These are phyloP conservation scores for Urocolius indicus DNA, from an alignment of 2,113 vertebrate species.

Conservation along the genomic window DNA sequence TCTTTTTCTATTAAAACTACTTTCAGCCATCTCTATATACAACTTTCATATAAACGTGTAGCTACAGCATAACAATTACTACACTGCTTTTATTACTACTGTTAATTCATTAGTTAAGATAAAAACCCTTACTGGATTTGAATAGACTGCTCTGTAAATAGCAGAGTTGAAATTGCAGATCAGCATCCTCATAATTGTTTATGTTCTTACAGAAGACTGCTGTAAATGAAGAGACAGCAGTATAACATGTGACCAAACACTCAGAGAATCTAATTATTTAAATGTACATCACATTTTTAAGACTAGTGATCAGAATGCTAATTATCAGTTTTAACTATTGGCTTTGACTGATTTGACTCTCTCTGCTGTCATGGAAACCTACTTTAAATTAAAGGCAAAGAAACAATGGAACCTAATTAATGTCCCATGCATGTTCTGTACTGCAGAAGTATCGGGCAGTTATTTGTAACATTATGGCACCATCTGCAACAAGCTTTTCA, in stretches of 20 bases:
- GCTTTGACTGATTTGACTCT: background rate
- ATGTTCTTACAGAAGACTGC: background rate
- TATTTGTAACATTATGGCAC: background rate
- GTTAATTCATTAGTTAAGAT: background rate
- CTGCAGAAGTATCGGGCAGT: background rate
- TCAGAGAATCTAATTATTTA: conserved; percentile 20
- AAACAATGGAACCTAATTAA: background rate
- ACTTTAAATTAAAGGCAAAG: background rate
- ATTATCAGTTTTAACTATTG: background rate
- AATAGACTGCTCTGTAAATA: background rate
- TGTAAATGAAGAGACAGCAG: background rate
- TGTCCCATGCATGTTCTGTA: background rate
- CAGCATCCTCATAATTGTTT: background rate
- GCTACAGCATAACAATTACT: background rate
- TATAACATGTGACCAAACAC: background rate
- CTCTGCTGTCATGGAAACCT: background rate
- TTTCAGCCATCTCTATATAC: background rate
- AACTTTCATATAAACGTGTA: background rate
- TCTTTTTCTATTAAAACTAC: background rate
- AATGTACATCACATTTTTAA: background rate
- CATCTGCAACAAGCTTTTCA: background rate
- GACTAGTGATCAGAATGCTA: background rate
- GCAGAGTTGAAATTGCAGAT: background rate
- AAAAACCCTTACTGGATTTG: background rate
- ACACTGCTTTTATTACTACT: background rate